These are phyloP conservation scores for Rotaria sp. DNA, from an alignment of 2,888 invertebrate species.

Conservation along the genomic window DNA sequence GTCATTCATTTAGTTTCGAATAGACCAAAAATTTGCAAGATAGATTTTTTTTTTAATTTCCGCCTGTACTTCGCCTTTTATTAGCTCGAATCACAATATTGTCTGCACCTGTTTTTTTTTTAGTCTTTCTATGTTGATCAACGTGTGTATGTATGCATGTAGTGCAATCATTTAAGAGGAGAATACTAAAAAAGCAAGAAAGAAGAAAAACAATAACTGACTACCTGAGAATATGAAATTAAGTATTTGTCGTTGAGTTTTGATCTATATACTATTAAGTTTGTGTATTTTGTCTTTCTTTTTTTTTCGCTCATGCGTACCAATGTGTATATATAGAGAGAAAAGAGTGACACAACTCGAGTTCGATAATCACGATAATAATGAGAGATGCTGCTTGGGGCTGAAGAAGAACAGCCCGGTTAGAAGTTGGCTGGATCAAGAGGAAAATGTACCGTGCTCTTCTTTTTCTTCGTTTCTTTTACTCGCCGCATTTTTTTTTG, in stretches of 20 bases:
- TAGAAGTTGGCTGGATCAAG: background rate
- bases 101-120: background rate
- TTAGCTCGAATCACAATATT: background rate
- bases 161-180: background rate
- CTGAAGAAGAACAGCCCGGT: background rate
- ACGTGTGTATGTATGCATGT: background rate
- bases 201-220: background rate
- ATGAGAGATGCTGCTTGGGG: background rate
- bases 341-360: background rate
- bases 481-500: background rate
- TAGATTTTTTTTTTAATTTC: background rate
- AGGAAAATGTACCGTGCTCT: background rate
- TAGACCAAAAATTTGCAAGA: background rate
- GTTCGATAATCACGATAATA: conserved; percentile 14
- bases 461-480: background rate
- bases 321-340: background rate
- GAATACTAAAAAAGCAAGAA: background rate
- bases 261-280: background rate
- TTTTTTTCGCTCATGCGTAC: background rate
- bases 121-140: background rate
- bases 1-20: background rate
- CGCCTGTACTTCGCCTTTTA: background rate
- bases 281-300: background rate
- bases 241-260: background rate
- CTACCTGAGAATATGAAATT: background rate